These are phyloP conservation scores for Hyperoodon ampullatus DNA, from an alignment of 2,113 vertebrate species.

Conservation along the genomic window DNA sequence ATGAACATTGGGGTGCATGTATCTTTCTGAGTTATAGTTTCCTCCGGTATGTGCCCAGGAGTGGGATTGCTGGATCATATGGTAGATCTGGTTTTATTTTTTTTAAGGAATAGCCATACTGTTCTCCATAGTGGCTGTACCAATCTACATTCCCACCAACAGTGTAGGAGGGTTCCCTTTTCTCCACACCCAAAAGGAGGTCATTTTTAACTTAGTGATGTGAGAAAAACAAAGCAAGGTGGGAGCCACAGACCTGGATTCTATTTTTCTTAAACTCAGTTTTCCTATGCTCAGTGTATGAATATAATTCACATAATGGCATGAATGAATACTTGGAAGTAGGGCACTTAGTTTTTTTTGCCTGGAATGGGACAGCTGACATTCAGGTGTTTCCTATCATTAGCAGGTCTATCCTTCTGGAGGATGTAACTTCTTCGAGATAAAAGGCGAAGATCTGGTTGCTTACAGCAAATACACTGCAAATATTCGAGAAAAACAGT, in stretches of 20 bases:
- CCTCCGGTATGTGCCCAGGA: neutral
- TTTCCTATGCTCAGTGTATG: neutral
- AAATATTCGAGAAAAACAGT: neutral
- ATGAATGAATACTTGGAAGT: neutral
- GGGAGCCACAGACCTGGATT: neutral
- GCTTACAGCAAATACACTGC: neutral
- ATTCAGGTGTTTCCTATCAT: neutral
- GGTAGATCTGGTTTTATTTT: neutral
- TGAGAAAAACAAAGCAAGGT: neutral
- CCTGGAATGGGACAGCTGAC: neutral
- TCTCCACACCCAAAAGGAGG: neutral
- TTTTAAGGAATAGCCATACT: neutral
- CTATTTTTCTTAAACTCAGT: neutral
- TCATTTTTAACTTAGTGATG: neutral
- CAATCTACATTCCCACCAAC: neutral
- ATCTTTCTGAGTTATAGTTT: neutral
- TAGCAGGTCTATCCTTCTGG: neutral
- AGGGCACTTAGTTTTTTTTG: neutral
- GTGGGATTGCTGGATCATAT: neutral
- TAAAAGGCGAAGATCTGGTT: neutral
- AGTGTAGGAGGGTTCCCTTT: neutral
- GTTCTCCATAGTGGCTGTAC: neutral
- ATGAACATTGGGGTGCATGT: neutral
- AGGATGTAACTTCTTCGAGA: neutral
- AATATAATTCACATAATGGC: neutral